These are phyloP conservation scores for Halichondria panicea DNA, from an alignment of 37 sponge, comb jelly and placozoan species.

Conservation along the genomic window DNA sequence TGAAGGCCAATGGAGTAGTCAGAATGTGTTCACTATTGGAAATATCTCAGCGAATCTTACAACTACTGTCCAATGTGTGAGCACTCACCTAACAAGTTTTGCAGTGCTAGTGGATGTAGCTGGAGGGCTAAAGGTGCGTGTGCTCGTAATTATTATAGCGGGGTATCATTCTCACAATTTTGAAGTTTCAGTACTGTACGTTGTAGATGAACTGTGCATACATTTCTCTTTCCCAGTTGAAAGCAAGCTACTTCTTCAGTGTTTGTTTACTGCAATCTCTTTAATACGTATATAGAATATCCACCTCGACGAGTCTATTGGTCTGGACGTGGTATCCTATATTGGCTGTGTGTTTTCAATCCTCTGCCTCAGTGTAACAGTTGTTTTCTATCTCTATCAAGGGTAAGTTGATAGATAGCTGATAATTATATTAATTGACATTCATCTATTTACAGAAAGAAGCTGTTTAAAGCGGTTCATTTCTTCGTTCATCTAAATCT, in stretches of 20 bases:
- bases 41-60: no score
- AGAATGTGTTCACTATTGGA: no score
- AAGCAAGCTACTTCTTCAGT: no score
- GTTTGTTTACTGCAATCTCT: no score
- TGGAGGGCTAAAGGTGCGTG: slow-evolving; percentile 24
- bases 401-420: slow-evolving; percentile 21
- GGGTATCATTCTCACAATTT: no score
- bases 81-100: slow-evolving; percentile 67
- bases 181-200: no score
- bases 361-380: slow-evolving; percentile 30
- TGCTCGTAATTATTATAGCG: no score
- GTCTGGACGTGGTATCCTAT: slow-evolving; percentile 40
- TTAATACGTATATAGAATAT: no score
- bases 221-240: no score
- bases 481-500: slow-evolving; percentile 17
- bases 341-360: slow-evolving; percentile 52
- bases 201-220: no score
- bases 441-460: slow-evolving; percentile 13
- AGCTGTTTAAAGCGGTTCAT: slow-evolving; percentile 18
- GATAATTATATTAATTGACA: not conserved
- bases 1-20: no score
- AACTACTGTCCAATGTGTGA: slow-evolving; percentile 19
- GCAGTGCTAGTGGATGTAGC: slow-evolving; percentile 68
- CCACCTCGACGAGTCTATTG: no score
- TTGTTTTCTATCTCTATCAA: slow-evolving; percentile 43